These are phyloP conservation scores for Drosophila infuscata DNA, from an alignment of 2,888 invertebrate genomes.

Conservation along the genomic window DNA sequence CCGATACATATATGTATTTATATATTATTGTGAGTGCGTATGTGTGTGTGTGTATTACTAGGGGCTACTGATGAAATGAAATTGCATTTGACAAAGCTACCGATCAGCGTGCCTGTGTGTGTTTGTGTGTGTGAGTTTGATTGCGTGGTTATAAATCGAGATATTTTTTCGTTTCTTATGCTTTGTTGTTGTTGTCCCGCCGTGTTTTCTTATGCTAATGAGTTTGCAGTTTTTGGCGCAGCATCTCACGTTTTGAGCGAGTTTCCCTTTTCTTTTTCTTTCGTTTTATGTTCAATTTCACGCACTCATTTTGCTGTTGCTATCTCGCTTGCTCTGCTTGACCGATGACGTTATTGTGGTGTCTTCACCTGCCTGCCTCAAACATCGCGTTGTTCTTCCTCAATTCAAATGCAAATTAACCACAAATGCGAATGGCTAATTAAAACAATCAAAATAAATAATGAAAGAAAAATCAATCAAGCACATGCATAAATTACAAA, in stretches of 20 bases:
- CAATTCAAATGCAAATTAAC: conserved; percentile 58
- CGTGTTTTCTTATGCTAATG: conserved; percentile 74
- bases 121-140: conserved; percentile 20
- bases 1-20: conserved; percentile 19
- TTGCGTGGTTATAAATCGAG: conserved; percentile 41
- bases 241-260: conserved; percentile 52
- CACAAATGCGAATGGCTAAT: conserved; percentile 50
- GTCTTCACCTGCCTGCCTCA: conserved; percentile 54
- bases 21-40: conserved; percentile 15
- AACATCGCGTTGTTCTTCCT: conserved; percentile 18
- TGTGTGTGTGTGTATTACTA: conserved; percentile 27
- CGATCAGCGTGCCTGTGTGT: conserved; percentile 36
- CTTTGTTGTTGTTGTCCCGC: conserved; percentile 41
- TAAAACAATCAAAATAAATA: conserved; percentile 68
- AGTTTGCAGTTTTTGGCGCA: conserved; percentile 59
- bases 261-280: conserved; percentile 43
- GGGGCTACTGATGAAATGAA: conserved; percentile 57
- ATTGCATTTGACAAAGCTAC: conserved; percentile 62
- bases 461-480: conserved; percentile 30
- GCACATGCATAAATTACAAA: conserved; percentile 35
- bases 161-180: conserved; percentile 38
- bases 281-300: conserved; percentile 21
- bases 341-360: conserved; percentile 65
- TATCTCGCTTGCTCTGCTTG: conserved; percentile 28
- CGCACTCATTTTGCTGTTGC: conserved; percentile 40